Evolutionary conservation across 2,113 vertebrate genomes (phyloP).

Genomic region (Tonatia bakeri): DNA sequence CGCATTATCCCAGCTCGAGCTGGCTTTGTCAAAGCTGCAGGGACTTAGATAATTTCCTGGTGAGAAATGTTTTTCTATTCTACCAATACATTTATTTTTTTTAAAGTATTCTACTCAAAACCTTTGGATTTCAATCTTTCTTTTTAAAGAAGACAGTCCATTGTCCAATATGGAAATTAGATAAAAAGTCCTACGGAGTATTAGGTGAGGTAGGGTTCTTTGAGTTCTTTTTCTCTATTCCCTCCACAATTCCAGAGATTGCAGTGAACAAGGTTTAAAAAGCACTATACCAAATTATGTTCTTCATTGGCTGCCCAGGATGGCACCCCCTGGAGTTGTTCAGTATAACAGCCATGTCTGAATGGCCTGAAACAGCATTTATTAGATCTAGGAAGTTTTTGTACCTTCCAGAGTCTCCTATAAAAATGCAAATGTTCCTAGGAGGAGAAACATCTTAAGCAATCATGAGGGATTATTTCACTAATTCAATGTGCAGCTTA

Average conservation of each 20-base stretch:
- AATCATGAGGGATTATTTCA: neutral
- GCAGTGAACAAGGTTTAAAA: neutral
- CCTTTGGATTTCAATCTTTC: neutral
- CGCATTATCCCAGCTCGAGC: neutral
- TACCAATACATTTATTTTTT: neutral
- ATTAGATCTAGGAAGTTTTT: neutral
- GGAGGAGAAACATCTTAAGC: neutral
- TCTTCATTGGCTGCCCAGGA: neutral
- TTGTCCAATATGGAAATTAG: neutral
- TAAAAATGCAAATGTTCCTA: slow-evolving; percentile 32
- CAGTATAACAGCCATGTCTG: neutral
- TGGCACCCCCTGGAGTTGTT: neutral
- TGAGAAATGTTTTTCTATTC: neutral
- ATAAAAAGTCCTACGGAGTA: neutral
- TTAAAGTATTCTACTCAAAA: neutral
- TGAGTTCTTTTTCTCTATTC: neutral
- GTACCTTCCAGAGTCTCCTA: neutral
- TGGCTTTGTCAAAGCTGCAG: neutral
- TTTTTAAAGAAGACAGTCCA: neutral
- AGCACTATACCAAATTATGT: neutral
- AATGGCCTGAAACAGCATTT: neutral
- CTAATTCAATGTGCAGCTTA: neutral
- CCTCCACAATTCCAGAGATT: neutral
- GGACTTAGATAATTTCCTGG: neutral
- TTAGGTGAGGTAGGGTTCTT: neutral